These are phyloP conservation scores for Mormyrus hasselquistii DNA, from an alignment of 2,797 vertebrate genomes.

Conservation along the genomic window DNA sequence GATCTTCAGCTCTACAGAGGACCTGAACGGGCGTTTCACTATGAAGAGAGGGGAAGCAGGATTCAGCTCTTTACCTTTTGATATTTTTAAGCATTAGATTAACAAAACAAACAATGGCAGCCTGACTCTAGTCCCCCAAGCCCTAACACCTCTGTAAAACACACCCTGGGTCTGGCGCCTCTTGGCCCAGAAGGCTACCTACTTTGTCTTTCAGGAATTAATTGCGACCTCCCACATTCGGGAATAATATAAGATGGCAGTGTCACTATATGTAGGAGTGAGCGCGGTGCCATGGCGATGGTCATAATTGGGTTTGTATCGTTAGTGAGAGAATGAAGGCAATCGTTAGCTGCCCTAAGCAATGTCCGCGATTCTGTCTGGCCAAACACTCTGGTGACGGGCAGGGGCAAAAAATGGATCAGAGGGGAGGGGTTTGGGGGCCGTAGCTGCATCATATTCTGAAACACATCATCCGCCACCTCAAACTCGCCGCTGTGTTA, in stretches of 20 bases:
- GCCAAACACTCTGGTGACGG: neutral
- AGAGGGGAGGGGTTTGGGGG: neutral
- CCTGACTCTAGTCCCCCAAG: neutral
- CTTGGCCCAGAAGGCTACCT: neutral
- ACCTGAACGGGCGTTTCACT: neutral
- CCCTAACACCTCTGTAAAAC: neutral
- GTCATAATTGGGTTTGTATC: neutral
- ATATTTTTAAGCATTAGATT: neutral
- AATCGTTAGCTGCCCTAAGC: neutral
- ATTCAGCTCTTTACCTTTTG: neutral
- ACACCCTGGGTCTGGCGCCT: neutral
- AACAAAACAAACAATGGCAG: neutral
- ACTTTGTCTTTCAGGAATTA: neutral
- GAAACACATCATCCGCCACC: neutral
- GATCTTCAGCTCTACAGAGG: too few relatives aligned
- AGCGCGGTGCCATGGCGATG: neutral
- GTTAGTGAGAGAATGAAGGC: neutral
- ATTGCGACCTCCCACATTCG: neutral
- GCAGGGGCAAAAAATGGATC: neutral
- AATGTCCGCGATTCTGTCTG: neutral
- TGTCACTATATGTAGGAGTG: neutral
- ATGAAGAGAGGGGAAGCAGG: neutral
- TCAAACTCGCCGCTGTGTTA: neutral
- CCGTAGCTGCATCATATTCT: neutral
- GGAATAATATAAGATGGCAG: neutral